Evolutionary conservation across 1,140 invertebrate species (phyloP).

Genomic region (Megalonaias nervosa): DNA sequence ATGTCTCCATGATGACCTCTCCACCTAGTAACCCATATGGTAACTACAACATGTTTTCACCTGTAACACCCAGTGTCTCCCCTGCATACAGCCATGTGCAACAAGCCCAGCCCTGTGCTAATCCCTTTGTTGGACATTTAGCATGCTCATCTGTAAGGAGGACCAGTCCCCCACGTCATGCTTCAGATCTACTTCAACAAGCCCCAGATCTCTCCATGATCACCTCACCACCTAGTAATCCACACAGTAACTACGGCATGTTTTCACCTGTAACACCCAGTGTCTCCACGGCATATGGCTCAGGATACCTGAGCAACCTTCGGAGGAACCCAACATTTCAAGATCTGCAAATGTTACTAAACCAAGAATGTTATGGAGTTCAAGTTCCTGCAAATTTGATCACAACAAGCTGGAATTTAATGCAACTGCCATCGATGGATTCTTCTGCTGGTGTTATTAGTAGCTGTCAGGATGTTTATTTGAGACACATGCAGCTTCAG

Average conservation of each 20-base stretch:
- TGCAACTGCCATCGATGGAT: conserved; percentile 18
- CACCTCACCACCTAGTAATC: conserved; percentile 26
- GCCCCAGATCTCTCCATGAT: background rate
- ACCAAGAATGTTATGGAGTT: conserved; percentile 39
- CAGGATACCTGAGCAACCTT: conserved; percentile 30
- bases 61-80: background rate
- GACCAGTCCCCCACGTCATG: too few relatives aligned
- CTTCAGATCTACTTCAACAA: too few relatives aligned
- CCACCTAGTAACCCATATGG: conserved; percentile 27
- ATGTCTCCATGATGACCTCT: conserved; percentile 12
- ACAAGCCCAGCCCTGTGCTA: too few relatives aligned
- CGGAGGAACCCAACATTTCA: conserved; percentile 43
- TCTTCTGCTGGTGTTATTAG: background rate
- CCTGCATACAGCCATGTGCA: too few relatives aligned
- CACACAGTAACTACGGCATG: conserved; percentile 2
- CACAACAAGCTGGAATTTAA: conserved; percentile 41
- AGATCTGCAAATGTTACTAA: conserved; percentile 39
- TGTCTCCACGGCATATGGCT: too few relatives aligned
- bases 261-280: background rate
- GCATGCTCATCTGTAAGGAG: too few relatives aligned
- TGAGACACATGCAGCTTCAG: conserved; percentile 39
- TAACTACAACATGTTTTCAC: conserved; percentile 21
- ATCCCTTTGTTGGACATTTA: too few relatives aligned
- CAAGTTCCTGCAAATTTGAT: conserved; percentile 44
- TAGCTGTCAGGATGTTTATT: conserved; percentile 34